Percentiles rank a stretch among this genome's conserved stretches.
phyloP scores from a whole-genome alignment of 2,113 vertebrate species.

The human region GRCh38 chr21:35110501-35111000 shows the following conservation, averaged over 20 bases:
- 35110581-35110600: neutral
- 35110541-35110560: neutral
- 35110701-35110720: neutral
- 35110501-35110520: neutral
- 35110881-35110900: neutral
- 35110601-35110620: neutral
- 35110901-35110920: neutral
- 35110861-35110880: neutral
- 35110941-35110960: neutral
- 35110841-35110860: neutral
- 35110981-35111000: neutral
- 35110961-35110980: neutral
- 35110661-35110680: neutral
- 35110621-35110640: neutral
- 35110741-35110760: neutral
- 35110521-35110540: neutral
- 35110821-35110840: neutral
- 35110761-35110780: neutral
- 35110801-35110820: neutral
- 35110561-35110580: neutral
- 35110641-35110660: neutral
- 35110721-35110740: neutral
- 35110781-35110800: neutral
- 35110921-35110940: rapidly evolving
- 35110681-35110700: neutral